A percentile compares a stretch with the other conserved stretches of the same genome.
These are phyloP conservation scores for Euthynnus affinis DNA, from an alignment of 2,797 vertebrate genomes.

Conservation along the genomic window DNA sequence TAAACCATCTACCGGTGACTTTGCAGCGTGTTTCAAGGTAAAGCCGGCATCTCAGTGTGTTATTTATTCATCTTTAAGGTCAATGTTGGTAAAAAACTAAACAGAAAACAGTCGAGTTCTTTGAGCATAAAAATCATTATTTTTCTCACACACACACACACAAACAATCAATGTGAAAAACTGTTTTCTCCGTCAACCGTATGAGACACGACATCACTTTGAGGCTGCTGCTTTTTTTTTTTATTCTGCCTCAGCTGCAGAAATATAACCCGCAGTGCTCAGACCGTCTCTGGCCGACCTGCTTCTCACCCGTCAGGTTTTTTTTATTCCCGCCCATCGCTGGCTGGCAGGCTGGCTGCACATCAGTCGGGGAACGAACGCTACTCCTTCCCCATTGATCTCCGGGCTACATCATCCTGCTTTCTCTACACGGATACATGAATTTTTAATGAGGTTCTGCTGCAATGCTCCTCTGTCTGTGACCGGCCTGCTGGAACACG, in stretches of 20 bases:
- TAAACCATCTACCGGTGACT: too few species aligned
- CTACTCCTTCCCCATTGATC: slow-evolving; percentile 62
- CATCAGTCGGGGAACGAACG: slow-evolving; percentile 41
- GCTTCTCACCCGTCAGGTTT: slow-evolving; percentile 18
- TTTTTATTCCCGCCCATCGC: slow-evolving; percentile 23
- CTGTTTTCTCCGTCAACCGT: slow-evolving; percentile 7
- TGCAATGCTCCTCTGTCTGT: slow-evolving; percentile 24
- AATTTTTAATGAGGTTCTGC: slow-evolving; percentile 77
- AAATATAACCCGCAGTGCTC: slow-evolving; percentile 37
- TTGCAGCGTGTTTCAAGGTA: background rate
- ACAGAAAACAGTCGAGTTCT: background rate
- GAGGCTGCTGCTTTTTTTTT: too few species aligned
- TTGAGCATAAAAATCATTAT: background rate
- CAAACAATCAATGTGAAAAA: too few species aligned
- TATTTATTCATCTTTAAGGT: background rate
- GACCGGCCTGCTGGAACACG: background rate
- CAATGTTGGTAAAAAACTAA: background rate
- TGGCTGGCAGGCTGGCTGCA: too few species aligned
- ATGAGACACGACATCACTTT: slow-evolving; percentile 3
- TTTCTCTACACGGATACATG: slow-evolving; percentile 61
- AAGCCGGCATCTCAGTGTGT: background rate
- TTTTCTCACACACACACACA: too few species aligned
- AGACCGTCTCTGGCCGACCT: slow-evolving; percentile 16
- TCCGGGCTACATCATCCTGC: slow-evolving; percentile 50
- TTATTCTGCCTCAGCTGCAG: too few species aligned